Evolutionary conservation across 2,113 vertebrate species (phyloP), one percentile per base, ranked within the genome.

Genomic region (Electrona antarctica): DNA sequence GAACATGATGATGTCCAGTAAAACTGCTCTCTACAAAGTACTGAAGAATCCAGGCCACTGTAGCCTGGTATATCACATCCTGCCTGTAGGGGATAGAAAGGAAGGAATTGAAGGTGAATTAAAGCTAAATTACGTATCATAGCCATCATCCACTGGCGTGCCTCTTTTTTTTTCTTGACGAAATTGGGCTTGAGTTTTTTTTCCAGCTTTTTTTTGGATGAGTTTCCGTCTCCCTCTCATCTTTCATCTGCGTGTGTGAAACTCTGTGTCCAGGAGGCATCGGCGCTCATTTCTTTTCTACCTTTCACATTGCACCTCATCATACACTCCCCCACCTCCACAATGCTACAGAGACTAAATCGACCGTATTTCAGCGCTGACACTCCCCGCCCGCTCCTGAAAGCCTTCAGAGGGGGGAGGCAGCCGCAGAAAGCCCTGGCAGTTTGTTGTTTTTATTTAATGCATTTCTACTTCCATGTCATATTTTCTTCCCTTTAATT

Each of bases 401-500:
- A 41, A 41, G 77, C 80, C 79, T 81, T 82, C 74, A 78, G 81
- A 74, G 60, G 80, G 82, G 82, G 83, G 83, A 41, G 71, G 77
- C 79, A 73, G 81, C 13, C 33, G 33, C 33, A 60, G 52, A 28
- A 12, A 75, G 75, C 66, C 70, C 71, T 74, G 86, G 86, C 88
- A 88, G 89, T 87, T 87, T 91, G 84, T 90, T 91, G 86, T 89
- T 91, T 89, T 91, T 90, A 90, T 92, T 90, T 88, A 91, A 91
- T 91, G 87, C 76, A 78, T 85, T 89, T 83, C 86, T 81, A 85
- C 89, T 89, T 90, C 84, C 79, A 78, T 88, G 90, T 91, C 91
- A 90, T 91, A 92, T 93, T 92, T 93, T 90, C 89, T 83, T 41
- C 80, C 80, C 86, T 91, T 91, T 92, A 93, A 93, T 91, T 92